Evolutionary conservation across 2,797 vertebrate genomes (phyloP).

Genomic region (Cyprinodon diabolis): DNA sequence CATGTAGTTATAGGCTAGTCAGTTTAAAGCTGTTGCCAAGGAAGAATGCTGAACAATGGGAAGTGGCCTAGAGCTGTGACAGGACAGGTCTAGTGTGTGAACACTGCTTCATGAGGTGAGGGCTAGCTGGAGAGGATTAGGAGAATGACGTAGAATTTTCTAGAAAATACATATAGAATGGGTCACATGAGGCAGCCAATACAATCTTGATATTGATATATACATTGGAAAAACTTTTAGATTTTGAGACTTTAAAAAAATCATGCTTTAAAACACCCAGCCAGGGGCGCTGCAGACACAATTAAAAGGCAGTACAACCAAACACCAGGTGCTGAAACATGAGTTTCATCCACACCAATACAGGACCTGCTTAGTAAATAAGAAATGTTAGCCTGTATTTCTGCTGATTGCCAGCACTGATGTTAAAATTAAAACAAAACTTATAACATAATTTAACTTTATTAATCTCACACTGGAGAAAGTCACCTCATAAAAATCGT

Average conservation of each 20-base stretch:
- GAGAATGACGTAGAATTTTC: neutral
- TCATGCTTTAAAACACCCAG: no score
- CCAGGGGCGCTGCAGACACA: no score
- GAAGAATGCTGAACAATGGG: constrained; percentile 62
- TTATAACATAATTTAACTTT: no score
- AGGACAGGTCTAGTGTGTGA: constrained; percentile 56
- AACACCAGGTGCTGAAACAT: neutral
- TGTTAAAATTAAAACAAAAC: neutral
- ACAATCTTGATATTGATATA: no score
- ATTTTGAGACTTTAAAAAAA: no score
- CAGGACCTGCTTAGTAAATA: no score
- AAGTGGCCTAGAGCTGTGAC: constrained; percentile 51
- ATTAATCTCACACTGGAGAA: no score
- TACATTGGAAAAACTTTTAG: no score
- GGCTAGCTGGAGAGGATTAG: neutral
- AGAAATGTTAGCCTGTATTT: neutral
- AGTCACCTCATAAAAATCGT: neutral
- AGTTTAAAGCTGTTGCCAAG: constrained; percentile 44
- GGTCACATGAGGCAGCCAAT: no score
- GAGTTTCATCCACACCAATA: neutral
- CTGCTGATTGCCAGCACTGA: neutral
- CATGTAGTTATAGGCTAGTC: constrained; percentile 53
- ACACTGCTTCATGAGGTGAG: constrained; percentile 28
- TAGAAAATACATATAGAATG: neutral
- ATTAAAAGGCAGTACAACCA: no score